Evolutionary conservation across 2,888 invertebrate species (phyloP), one percentile per base, ranked within the genome.

Genomic region (Disparrhopalites patrizii): DNA sequence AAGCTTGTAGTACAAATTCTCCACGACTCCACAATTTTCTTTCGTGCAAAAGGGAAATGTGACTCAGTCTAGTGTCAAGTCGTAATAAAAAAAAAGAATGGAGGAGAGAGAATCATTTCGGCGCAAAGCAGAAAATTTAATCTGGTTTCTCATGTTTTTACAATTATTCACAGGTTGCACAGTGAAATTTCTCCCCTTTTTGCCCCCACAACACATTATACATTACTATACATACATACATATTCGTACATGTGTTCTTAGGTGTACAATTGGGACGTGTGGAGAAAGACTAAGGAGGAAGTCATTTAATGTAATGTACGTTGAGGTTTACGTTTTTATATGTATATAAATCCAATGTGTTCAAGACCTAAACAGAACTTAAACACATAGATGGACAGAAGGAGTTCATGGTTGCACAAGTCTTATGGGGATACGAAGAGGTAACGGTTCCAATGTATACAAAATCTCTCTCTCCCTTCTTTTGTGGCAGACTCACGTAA

Each of bases 121-220:
- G 60, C 60, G 51, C 50, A 61, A 61, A 61, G 60, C 60, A 51
- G 60, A 63, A 55, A 55, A 63, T 63, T 52, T 63, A 63, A 63
- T 63, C 54, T 54, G 63, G 56, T 63, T 63, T 55, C 54, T 54
- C 52, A 54, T 56, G 56, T 55, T 55, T n/a, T 43, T 55, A 63
- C 52, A 63, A 63, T 63, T 63, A 63, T 63, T 54, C 56, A 63
- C 54, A 55, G 55, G 54, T 28, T 40, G 63, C 33, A 25, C 56
- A 63, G 55, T 63, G 56, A 63, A 50, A 23, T 47, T 47, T 23
- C 25, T 47, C n/a, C n/a, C n/a, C n/a, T n/a, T n/a, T n/a, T n/a
- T n/a, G n/a, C n/a, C n/a, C n/a, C n/a, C n/a, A n/a, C n/a, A n/a
- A n/a, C n/a, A n/a, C n/a, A n/a, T n/a, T n/a, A n/a, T n/a, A n/a